Percentiles rank a stretch among this genome's conserved stretches.
Conservation (phyloP, 2,888 invertebrate species). For the Rhopalosiphum nymphaeae region DNA sequence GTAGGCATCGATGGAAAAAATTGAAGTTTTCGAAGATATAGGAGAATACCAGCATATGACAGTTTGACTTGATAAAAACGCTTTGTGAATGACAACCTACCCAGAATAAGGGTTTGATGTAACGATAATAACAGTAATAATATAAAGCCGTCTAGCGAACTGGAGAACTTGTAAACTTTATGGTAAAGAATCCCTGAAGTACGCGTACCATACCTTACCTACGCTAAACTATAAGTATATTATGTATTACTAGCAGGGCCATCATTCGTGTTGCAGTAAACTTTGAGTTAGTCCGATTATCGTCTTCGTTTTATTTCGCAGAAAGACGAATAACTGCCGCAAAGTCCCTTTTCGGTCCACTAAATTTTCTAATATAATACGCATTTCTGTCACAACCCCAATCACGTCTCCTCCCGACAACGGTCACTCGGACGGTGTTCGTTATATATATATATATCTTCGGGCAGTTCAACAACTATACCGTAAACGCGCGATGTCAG, state of each 20-base stretch:
- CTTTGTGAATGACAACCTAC: slow-evolving; percentile 17
- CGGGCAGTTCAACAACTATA: neutral
- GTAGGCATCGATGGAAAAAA: neutral
- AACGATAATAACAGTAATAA: neutral
- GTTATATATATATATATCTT: neutral
- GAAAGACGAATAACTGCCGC: neutral
- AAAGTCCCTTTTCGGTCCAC: neutral
- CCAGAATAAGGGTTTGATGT: neutral
- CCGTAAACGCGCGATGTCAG: neutral
- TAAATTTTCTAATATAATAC: neutral
- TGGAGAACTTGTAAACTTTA: neutral
- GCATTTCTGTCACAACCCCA: neutral
- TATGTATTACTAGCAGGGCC: neutral
- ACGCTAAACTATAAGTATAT: neutral
- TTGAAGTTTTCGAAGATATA: neutral
- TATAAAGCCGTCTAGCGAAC: neutral
- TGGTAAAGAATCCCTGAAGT: neutral
- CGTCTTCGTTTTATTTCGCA: neutral
- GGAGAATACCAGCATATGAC: neutral
- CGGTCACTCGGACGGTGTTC: neutral
- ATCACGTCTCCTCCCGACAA: neutral
- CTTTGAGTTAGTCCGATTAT: neutral
- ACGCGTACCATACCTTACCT: neutral
- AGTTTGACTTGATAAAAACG: neutral
- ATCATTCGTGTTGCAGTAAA: neutral